Percentiles rank a stretch among this genome's conserved stretches.
phyloP scores from a whole-genome alignment of 1,140 invertebrate species.

The Teleopsis dalmanni region DNA sequence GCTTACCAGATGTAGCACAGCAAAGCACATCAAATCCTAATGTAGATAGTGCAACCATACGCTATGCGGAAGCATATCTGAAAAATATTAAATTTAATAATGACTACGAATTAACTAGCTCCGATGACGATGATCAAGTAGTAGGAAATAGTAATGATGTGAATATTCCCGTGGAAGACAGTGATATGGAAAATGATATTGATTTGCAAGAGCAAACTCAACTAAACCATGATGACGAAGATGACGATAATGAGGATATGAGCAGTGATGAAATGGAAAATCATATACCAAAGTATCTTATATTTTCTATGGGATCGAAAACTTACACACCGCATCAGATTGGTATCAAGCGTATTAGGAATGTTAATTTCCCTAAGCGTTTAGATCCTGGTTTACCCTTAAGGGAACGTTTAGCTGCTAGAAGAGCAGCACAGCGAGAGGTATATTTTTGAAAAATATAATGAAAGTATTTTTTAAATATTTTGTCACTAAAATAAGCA shows the following conservation, averaged over 20 bases:
- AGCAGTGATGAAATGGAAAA: constrained; percentile 48
- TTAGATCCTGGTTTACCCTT: constrained; percentile 62
- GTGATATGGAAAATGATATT: too few species aligned
- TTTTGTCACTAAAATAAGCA: too few species aligned
- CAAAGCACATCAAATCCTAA: background rate
- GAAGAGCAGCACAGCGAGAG: constrained; percentile 44
- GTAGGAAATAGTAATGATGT: too few species aligned
- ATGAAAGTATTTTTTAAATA: too few species aligned
- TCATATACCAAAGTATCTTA: constrained; percentile 59
- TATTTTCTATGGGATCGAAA: constrained; percentile 77
- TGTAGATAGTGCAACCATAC: constrained; percentile 33
- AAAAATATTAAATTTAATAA: background rate
- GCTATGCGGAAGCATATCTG: constrained; percentile 29
- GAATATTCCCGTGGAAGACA: background rate
- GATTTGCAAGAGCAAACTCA: too few species aligned
- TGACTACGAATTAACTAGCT: too few species aligned
- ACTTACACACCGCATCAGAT: constrained; percentile 85
- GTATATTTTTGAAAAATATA: too few species aligned
- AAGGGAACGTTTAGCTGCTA: constrained; percentile 57
- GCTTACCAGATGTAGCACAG: background rate
- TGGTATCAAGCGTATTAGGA: constrained; percentile 72
- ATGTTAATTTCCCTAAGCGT: constrained; percentile 61
- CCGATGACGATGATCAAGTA: constrained; percentile 7
- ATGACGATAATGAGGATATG: constrained; percentile 28
- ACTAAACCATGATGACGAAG: constrained; percentile 17